These are phyloP conservation scores for Miichthys miiuy DNA, from an alignment of 2,797 vertebrate genomes.

Conservation along the genomic window DNA sequence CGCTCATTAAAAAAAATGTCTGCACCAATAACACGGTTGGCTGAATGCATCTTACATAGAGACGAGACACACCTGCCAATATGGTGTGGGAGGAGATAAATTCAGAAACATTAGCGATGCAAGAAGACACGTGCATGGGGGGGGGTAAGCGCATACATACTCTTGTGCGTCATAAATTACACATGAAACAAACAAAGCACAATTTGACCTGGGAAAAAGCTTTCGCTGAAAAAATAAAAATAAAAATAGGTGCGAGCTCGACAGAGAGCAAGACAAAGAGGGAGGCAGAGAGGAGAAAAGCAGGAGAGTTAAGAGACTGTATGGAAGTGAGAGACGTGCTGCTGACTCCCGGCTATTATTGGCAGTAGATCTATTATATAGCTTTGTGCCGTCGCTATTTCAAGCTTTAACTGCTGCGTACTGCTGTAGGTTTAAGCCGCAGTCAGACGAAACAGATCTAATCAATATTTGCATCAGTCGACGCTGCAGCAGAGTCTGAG, in stretches of 20 bases:
- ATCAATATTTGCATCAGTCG: slow-evolving; percentile 6
- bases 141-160: neutral
- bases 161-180: slow-evolving; percentile 52
- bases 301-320: slow-evolving; percentile 9
- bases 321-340: slow-evolving; percentile 23
- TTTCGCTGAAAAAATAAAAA: slow-evolving; percentile 5
- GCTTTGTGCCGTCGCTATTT: slow-evolving; percentile 44
- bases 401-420: slow-evolving; percentile 13
- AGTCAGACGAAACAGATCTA: slow-evolving; percentile 26
- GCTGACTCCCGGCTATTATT: slow-evolving; percentile 57
- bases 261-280: slow-evolving; percentile 24
- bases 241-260: slow-evolving; percentile 1
- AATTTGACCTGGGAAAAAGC: slow-evolving; percentile 44
- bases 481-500: neutral
- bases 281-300: neutral
- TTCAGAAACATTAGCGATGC: slow-evolving; percentile 58
- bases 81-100: slow-evolving; percentile 69
- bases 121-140: slow-evolving; percentile 17
- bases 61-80: slow-evolving; percentile 72
- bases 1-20: slow-evolving; percentile 80
- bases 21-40: slow-evolving; percentile 77
- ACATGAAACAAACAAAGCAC: slow-evolving; percentile 46
- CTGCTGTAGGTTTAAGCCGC: slow-evolving; percentile 29
- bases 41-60: slow-evolving; percentile 69
- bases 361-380: slow-evolving; percentile 43